Evolutionary conservation across 2,888 invertebrate genomes (phyloP).

Genomic region (Pseudococcus jackbeardsleyi): DNA sequence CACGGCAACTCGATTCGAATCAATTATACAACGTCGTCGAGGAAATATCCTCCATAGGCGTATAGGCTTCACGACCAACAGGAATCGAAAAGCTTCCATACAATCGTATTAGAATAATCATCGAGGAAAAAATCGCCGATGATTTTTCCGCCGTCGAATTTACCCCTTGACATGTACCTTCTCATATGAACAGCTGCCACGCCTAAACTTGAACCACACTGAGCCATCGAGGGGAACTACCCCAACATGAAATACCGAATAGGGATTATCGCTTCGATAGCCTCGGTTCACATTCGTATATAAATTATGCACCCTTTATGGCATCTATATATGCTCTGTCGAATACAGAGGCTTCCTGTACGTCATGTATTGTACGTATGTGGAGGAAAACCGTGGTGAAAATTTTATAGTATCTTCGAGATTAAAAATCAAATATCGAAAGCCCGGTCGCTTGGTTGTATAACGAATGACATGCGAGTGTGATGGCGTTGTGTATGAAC

Average conservation of each 20-base stretch:
- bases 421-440: conserved; percentile 20
- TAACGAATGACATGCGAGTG: conserved; percentile 10
- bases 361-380: neutral
- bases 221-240: conserved; percentile 11
- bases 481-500: neutral
- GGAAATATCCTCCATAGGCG: neutral
- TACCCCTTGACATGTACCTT: neutral
- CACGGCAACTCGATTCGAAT: conserved; percentile 12
- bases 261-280: conserved; percentile 14
- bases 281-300: conserved; percentile 1
- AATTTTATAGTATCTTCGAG: conserved; percentile 30
- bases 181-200: conserved; percentile 28
- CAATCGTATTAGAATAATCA: neutral
- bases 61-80: neutral
- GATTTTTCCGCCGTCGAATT: neutral
- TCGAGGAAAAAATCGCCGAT: neutral
- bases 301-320: conserved; percentile 45
- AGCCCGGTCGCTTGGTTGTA: neutral
- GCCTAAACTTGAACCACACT: conserved; percentile 20
- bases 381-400: conserved; percentile 11
- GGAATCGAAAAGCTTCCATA: too few relatives aligned
- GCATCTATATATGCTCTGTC: neutral
- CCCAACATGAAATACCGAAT: conserved; percentile 29
- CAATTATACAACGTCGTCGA: neutral
- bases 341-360: neutral